These are phyloP conservation scores for Siniperca obscura DNA, from an alignment of 2,797 vertebrate species.

Conservation along the genomic window DNA sequence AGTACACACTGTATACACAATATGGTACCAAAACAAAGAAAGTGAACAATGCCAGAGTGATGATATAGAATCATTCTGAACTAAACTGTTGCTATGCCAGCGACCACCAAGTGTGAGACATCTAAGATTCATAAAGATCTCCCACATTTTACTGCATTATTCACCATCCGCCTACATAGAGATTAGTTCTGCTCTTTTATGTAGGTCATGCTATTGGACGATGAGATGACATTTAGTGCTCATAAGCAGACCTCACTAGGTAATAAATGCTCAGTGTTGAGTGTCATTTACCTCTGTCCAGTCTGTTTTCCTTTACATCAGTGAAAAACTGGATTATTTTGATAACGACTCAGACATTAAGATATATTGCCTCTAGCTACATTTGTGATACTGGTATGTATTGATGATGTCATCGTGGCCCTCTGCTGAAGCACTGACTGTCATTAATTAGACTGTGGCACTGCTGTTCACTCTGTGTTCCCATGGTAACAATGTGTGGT, in stretches of 20 bases:
- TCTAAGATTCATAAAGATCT: conserved; percentile 84
- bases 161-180: conserved; percentile 83
- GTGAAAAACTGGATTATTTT: conserved; percentile 49
- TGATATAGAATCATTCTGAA: conserved; percentile 37
- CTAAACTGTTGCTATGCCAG: conserved; percentile 61
- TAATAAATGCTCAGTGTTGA: conserved; percentile 57
- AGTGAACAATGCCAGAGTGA: conserved; percentile 30
- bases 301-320: conserved; percentile 24
- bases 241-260: conserved; percentile 66
- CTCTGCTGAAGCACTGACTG: conserved; percentile 77
- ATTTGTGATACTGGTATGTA: conserved; percentile 72
- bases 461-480: conserved; percentile 81
- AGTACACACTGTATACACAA: not conserved
- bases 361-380: conserved; percentile 54
- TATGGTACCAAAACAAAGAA: conserved; percentile 1
- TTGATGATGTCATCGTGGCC: conserved; percentile 78
- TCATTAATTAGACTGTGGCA: conserved; percentile 81
- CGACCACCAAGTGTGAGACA: conserved; percentile 76
- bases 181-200: conserved; percentile 84
- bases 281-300: conserved; percentile 41
- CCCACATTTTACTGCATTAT: conserved; percentile 85
- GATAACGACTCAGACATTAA: conserved; percentile 57
- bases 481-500: conserved; percentile 83
- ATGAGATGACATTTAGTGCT: conserved; percentile 80
- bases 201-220: conserved; percentile 84